Percentiles rank a stretch among this genome's conserved stretches.
Conservation (phyloP, 2,888 invertebrate genomes). For the Drosophila paranaensis region DNA sequence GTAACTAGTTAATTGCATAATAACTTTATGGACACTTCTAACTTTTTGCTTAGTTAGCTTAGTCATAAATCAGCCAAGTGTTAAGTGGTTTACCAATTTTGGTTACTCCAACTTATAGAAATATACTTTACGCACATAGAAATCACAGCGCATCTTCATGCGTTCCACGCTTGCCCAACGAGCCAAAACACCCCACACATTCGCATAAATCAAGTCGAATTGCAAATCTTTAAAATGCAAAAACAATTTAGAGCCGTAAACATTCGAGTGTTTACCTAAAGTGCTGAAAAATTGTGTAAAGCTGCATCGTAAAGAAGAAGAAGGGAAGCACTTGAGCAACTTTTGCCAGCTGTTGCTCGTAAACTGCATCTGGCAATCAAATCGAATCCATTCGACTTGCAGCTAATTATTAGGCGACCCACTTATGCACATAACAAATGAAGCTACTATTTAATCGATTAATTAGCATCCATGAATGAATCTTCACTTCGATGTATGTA, state of each 20-base stretch:
- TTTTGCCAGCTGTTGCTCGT: constrained; percentile 8
- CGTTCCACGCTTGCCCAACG: too few species aligned
- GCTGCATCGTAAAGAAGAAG: not conserved
- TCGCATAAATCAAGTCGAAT: not conserved
- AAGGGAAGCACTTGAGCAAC: constrained; percentile 8
- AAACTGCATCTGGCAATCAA: constrained; percentile 4
- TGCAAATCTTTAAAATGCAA: constrained; percentile 23
- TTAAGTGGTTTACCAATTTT: not conserved
- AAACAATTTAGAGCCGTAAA: constrained; percentile 34
- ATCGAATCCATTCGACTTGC: constrained; percentile 2
- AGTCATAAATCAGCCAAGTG: not conserved
- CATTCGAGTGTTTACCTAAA: constrained; percentile 33
- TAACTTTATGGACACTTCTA: not conserved
- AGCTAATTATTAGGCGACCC: constrained; percentile 7
- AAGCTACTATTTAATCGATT: constrained; percentile 22
- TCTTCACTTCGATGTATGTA: constrained; percentile 1
- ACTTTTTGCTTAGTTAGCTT: not conserved
- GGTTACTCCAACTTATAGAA: not conserved
- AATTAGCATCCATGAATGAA: constrained; percentile 27
- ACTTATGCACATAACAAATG: constrained; percentile 1
- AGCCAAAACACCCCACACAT: not conserved
- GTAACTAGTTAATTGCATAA: not conserved
- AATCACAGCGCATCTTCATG: not conserved
- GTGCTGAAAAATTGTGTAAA: constrained; percentile 7
- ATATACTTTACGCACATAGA: not conserved